A percentile compares a stretch with the other conserved stretches of the same genome.
These are phyloP conservation scores for Metacarcinus magister DNA, from an alignment of 2,888 invertebrate genomes.

Conservation along the genomic window DNA sequence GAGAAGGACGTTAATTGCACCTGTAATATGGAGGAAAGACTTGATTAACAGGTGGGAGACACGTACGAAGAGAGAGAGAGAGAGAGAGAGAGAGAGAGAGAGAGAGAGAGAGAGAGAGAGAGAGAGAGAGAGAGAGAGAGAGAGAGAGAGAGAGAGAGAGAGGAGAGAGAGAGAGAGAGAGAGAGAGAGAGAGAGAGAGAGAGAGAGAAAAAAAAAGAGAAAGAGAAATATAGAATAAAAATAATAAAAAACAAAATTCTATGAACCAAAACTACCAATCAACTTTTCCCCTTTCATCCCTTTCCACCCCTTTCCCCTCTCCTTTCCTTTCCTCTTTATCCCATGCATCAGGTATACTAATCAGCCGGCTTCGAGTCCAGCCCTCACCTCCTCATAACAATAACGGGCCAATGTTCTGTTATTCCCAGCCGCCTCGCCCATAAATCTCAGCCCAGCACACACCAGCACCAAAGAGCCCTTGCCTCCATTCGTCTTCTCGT, in stretches of 20 bases:
- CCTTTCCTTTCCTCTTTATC: not conserved
- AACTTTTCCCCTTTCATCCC: not conserved
- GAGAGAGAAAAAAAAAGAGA: not conserved
- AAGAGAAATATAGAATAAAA: not conserved
- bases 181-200: not conserved
- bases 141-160: slow-evolving; percentile 15
- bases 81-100: not conserved
- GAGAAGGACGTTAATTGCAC: not conserved
- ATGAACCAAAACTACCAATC: not conserved
- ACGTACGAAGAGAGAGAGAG: not conserved
- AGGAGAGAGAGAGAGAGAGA: slow-evolving; percentile 26
- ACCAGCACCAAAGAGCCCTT: not conserved
- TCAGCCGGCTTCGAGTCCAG: not conserved
- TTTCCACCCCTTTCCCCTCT: not conserved
- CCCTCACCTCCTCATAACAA: slow-evolving; percentile 37
- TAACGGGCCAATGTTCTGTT: not conserved
- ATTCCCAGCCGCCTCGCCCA: not conserved
- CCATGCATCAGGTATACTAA: not conserved
- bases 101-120: not conserved
- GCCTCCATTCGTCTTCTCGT: slow-evolving; percentile 7
- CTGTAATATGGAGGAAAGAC: no score
- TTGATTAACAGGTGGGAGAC: no score
- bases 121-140: not conserved
- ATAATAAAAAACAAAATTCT: no score
- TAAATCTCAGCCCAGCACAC: not conserved